Conservation (phyloP, 1,140 invertebrate species). For the Rhopalosiphum maidis region DNA sequence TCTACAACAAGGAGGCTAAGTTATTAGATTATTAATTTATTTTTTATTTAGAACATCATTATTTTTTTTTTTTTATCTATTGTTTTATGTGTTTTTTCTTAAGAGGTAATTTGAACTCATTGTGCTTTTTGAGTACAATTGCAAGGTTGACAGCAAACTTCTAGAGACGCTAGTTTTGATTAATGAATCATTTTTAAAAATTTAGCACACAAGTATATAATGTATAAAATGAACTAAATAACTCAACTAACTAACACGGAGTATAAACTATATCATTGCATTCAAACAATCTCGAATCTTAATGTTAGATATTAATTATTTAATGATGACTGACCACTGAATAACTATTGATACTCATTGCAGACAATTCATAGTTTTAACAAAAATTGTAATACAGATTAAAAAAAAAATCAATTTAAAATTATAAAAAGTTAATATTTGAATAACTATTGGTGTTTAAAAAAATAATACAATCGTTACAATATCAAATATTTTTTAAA, state of each 20-base stretch:
- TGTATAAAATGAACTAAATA: not conserved
- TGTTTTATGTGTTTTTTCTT: not conserved
- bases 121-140: not conserved
- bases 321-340: not conserved
- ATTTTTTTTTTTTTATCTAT: slow-evolving; percentile 8
- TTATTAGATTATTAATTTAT: slow-evolving; percentile 6
- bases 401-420: not conserved
- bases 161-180: not conserved
- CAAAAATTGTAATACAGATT: not conserved
- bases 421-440: not conserved
- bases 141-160: not conserved
- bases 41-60: not conserved
- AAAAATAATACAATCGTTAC: not conserved
- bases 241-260: not conserved
- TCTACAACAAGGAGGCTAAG: not conserved
- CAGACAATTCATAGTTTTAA: not conserved
- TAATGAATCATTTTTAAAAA: not conserved
- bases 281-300: not conserved
- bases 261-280: not conserved
- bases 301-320: not conserved
- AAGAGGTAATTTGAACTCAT: not conserved
- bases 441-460: not conserved
- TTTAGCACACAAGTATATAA: not conserved
- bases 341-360: not conserved
- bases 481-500: slow-evolving; percentile 22